Evolutionary conservation across 2,113 vertebrate species (phyloP).

Genomic region (Alouatta palliata): DNA sequence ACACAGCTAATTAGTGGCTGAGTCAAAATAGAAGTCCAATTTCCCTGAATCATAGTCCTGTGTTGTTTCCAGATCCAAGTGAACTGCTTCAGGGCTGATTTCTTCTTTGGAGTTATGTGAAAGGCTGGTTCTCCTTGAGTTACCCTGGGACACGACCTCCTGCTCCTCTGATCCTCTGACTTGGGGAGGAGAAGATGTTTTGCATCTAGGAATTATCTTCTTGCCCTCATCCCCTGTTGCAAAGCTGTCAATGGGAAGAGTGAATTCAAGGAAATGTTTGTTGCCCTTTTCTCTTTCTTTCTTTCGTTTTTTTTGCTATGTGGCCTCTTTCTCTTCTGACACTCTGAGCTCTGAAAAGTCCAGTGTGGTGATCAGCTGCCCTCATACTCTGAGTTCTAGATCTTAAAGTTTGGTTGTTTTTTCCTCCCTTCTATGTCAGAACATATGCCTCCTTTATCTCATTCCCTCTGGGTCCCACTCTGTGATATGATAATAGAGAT

Average conservation of each 20-base stretch:
- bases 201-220: background rate
- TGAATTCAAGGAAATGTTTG: background rate
- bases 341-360: background rate
- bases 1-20: background rate
- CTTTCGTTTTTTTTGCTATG: background rate
- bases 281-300: background rate
- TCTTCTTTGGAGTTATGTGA: background rate
- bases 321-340: background rate
- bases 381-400: rapidly evolving
- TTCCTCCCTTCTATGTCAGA: background rate
- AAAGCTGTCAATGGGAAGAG: background rate
- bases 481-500: background rate
- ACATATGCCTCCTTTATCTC: background rate
- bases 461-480: background rate
- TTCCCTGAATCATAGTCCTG: background rate
- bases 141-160: background rate
- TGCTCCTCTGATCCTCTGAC: background rate
- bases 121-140: background rate
- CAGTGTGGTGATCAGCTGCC: rapidly evolving
- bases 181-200: background rate
- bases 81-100: background rate
- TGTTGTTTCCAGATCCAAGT: background rate
- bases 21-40: background rate
- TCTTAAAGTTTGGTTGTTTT: background rate
- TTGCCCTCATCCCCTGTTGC: background rate